Conservation (phyloP, 2,888 invertebrate species). For the Polyploca ridens region DNA sequence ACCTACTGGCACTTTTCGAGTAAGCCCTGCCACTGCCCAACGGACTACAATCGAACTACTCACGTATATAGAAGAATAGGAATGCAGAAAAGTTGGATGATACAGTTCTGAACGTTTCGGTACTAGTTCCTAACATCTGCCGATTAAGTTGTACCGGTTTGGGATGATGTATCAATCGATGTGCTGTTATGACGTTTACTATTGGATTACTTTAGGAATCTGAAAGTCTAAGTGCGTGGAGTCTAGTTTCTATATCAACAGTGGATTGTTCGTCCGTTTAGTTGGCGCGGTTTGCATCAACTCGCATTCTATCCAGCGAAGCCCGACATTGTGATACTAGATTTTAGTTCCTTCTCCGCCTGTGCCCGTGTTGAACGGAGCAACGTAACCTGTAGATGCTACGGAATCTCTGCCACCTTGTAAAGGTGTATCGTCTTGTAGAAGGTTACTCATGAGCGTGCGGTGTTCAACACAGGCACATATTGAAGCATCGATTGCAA, state of each 20-base stretch:
- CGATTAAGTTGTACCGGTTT: conserved; percentile 10
- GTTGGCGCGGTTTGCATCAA: conserved; percentile 63
- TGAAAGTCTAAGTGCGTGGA: not conserved
- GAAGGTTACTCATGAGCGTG: conserved; percentile 37
- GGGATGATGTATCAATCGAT: not conserved
- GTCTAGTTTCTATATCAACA: conserved; percentile 21
- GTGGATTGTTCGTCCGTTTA: conserved; percentile 37
- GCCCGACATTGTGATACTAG: conserved; percentile 84
- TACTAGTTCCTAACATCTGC: conserved; percentile 15
- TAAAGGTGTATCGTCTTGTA: conserved; percentile 51
- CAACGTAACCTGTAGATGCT: conserved; percentile 46
- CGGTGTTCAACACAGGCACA: conserved; percentile 61
- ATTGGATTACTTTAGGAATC: not conserved
- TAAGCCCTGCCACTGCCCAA: conserved; percentile 45
- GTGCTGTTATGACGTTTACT: conserved; percentile 3
- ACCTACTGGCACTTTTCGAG: conserved; percentile 80
- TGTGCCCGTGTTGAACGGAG: conserved; percentile 64
- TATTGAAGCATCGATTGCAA: conserved; percentile 61
- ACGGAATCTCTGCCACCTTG: conserved; percentile 63
- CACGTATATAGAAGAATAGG: not conserved
- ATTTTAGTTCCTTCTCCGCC: conserved; percentile 82
- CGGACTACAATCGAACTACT: not conserved
- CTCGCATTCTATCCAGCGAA: conserved; percentile 73
- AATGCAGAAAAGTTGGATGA: conserved; percentile 1
- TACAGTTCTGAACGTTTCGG: conserved; percentile 7